phyloP scores from a whole-genome alignment of 2,888 invertebrate genomes.

The Geophilus truncorum region DNA sequence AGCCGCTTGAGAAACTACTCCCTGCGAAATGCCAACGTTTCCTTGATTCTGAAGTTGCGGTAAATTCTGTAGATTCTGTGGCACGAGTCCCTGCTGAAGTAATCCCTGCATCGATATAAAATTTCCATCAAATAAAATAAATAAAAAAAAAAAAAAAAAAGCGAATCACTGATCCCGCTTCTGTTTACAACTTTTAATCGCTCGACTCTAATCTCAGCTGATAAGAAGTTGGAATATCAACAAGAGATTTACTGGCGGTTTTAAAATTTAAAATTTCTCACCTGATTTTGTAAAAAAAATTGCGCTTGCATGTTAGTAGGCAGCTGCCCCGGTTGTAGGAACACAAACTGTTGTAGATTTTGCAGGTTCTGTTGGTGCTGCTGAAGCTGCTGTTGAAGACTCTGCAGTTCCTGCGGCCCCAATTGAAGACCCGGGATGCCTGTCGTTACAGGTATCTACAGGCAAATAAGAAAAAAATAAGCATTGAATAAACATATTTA shows the following conservation, averaged over 20 bases:
- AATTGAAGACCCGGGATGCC: conserved; percentile 41
- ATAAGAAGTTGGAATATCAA: neutral
- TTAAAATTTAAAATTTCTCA: conserved; percentile 45
- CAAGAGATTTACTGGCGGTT: too few relatives aligned
- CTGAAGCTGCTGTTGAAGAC: conserved; percentile 57
- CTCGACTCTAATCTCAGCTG: neutral
- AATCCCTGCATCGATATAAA: conserved; percentile 40
- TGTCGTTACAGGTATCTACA: conserved; percentile 36
- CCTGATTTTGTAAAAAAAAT: conserved; percentile 72
- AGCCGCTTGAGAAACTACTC: conserved; percentile 40
- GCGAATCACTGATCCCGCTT: too few relatives aligned
- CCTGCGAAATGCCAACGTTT: conserved; percentile 39
- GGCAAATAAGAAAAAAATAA: neutral
- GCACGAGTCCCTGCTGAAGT: conserved; percentile 41
- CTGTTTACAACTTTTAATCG: neutral
- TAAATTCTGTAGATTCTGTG: conserved; percentile 41
- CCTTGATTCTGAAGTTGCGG: conserved; percentile 41
- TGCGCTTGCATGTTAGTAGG: conserved; percentile 59
- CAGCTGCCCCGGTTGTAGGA: conserved; percentile 58
- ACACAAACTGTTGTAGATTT: conserved; percentile 61
- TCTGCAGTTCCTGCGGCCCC: conserved; percentile 50
- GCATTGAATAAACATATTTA: neutral
- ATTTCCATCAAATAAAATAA: too few relatives aligned
- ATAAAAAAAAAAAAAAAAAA: too few relatives aligned
- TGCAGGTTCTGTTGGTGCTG: conserved; percentile 61